A percentile compares a stretch with the other conserved stretches of the same genome.
These are phyloP conservation scores for Lepidochrysops patricia DNA, from an alignment of 2,888 invertebrate genomes.

Conservation along the genomic window DNA sequence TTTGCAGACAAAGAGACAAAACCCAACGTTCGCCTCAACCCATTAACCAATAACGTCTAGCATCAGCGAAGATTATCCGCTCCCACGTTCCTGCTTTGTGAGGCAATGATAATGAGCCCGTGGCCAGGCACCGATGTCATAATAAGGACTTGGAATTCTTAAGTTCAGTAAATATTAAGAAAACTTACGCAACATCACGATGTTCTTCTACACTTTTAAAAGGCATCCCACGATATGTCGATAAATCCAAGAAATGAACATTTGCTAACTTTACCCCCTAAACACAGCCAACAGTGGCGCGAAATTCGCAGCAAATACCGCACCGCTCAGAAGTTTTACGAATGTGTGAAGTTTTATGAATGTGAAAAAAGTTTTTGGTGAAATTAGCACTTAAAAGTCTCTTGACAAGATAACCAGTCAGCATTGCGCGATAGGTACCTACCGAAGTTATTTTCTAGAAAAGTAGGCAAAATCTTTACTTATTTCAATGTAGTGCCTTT, in stretches of 20 bases:
- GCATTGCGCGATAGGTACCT: too few species aligned
- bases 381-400: too few species aligned
- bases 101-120: neutral
- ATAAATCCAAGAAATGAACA: too few species aligned
- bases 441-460: too few species aligned
- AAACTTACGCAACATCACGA: neutral
- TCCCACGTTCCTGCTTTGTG: constrained; percentile 8
- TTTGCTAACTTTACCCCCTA: too few species aligned
- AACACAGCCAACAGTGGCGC: too few species aligned
- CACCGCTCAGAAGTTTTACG: too few species aligned
- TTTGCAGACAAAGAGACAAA: neutral
- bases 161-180: neutral
- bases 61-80: neutral
- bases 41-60: neutral
- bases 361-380: too few species aligned
- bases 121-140: neutral
- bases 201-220: neutral
- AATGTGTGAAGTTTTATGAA: too few species aligned
- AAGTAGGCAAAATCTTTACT: neutral
- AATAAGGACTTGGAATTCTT: neutral
- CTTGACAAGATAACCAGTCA: too few species aligned
- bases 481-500: neutral
- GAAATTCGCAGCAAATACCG: too few species aligned
- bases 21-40: neutral
- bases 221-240: too few species aligned